These are phyloP conservation scores for Lysandra coridon DNA, from an alignment of 2,888 invertebrate genomes.

Conservation along the genomic window DNA sequence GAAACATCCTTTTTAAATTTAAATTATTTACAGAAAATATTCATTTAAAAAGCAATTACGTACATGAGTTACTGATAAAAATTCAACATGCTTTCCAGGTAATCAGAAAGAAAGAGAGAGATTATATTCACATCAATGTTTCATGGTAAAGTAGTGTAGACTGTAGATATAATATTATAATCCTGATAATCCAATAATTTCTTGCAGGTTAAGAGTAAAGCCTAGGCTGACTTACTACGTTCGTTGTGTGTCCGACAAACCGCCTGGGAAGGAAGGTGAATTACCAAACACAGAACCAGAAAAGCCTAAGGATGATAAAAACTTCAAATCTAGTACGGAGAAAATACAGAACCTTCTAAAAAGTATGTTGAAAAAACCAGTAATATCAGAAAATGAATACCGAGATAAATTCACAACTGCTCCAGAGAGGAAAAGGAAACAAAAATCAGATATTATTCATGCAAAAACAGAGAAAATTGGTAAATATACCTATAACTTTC, in stretches of 20 bases:
- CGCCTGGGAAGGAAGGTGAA: slow-evolving; percentile 57
- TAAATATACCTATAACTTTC: slow-evolving; percentile 39
- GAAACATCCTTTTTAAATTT: background rate
- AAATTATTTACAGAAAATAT: background rate
- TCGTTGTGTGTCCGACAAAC: slow-evolving; percentile 46
- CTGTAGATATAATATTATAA: background rate
- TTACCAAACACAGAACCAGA: slow-evolving; percentile 47
- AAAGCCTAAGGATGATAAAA: slow-evolving; percentile 43
- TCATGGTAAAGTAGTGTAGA: background rate
- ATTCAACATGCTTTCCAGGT: slow-evolving; percentile 41
- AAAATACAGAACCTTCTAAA: slow-evolving; percentile 71
- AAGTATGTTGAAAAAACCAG: slow-evolving; percentile 60
- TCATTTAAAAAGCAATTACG: background rate
- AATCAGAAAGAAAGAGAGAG: background rate
- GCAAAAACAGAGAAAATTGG: slow-evolving; percentile 67
- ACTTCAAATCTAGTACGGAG: slow-evolving; percentile 55
- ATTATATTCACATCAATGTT: background rate
- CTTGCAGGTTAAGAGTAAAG: slow-evolving; percentile 44
- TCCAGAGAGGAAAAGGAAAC: slow-evolving; percentile 54
- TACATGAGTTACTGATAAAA: background rate
- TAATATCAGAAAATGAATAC: slow-evolving; percentile 64
- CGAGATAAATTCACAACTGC: slow-evolving; percentile 62
- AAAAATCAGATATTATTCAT: slow-evolving; percentile 54
- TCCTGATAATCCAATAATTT: slow-evolving; percentile 32
- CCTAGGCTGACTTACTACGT: slow-evolving; percentile 43